Evolutionary conservation across 2,797 vertebrate species (phyloP).

Genomic region (Vireo griseus): DNA sequence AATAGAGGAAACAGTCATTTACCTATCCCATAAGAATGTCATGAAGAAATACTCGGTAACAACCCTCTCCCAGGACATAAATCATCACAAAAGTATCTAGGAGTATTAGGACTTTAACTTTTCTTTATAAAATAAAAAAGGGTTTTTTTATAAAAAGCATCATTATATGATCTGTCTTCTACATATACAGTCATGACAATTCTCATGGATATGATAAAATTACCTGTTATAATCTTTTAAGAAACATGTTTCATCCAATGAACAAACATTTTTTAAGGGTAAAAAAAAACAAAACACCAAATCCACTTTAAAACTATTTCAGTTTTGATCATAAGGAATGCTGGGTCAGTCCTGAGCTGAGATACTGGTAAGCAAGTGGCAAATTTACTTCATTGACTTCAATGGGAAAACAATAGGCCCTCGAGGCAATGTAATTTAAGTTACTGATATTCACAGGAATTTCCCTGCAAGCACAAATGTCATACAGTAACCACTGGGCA

Average conservation of each 20-base stretch:
- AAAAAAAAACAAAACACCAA: not conserved
- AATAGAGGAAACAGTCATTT: not conserved
- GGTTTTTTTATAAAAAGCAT: not conserved
- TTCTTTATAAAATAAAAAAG: not conserved
- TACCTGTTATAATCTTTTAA: not conserved
- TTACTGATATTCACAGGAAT: slow-evolving; percentile 55
- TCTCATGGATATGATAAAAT: not conserved
- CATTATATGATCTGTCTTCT: not conserved
- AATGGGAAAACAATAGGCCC: not conserved
- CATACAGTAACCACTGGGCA: slow-evolving; percentile 31
- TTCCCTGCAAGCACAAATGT: slow-evolving; percentile 45
- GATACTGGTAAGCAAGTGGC: not conserved
- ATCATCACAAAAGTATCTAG: not conserved
- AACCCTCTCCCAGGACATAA: not conserved
- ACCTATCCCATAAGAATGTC: not conserved
- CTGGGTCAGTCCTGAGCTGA: not conserved
- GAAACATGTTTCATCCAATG: not conserved
- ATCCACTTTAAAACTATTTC: not conserved
- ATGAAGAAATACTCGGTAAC: not conserved
- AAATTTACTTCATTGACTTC: not conserved
- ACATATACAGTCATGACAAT: not conserved
- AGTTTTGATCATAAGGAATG: not conserved
- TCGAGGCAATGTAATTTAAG: slow-evolving; percentile 11
- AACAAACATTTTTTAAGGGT: not conserved
- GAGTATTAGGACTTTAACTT: not conserved